Evolutionary conservation across 2,797 vertebrate species (phyloP).

Genomic region (Arremon aurantiirostris): DNA sequence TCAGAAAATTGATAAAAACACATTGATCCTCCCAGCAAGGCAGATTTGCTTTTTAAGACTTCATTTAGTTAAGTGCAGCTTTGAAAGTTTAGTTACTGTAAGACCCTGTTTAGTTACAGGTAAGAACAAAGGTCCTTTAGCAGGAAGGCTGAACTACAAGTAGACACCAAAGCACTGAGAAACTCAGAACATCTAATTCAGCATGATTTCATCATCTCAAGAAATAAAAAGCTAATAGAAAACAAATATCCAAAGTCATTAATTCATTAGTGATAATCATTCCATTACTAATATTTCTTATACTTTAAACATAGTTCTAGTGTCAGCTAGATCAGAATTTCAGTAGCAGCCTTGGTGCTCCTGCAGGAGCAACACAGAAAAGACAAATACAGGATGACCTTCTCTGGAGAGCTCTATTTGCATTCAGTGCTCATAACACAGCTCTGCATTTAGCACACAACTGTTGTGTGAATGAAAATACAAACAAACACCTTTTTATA

Average conservation of each 20-base stretch:
- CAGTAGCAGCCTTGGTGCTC: not conserved
- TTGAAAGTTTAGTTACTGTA: not conserved
- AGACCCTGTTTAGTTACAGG: not conserved
- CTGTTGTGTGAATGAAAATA: not conserved
- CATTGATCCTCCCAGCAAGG: not conserved
- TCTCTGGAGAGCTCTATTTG: not conserved
- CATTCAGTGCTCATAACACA: not conserved
- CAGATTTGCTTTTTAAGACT: not conserved
- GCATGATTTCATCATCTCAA: not conserved
- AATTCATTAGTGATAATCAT: not conserved
- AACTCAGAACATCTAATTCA: not conserved
- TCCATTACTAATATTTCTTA: not conserved
- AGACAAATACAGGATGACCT: not conserved
- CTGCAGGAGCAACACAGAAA: not conserved
- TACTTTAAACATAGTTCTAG: not conserved
- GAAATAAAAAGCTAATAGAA: not conserved
- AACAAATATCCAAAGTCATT: not conserved
- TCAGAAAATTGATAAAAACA: constrained; percentile 44
- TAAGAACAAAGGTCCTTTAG: not conserved
- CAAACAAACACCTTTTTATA: not conserved
- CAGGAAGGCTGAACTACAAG: not conserved
- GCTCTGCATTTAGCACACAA: not conserved
- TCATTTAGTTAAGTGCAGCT: not conserved
- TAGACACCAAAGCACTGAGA: not conserved
- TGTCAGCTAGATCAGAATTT: not conserved